Evolutionary conservation across 2,113 vertebrate species (phyloP), one percentile per base, ranked within the genome.

Genomic region (Sinocyclocheilus anophthalmus): DNA sequence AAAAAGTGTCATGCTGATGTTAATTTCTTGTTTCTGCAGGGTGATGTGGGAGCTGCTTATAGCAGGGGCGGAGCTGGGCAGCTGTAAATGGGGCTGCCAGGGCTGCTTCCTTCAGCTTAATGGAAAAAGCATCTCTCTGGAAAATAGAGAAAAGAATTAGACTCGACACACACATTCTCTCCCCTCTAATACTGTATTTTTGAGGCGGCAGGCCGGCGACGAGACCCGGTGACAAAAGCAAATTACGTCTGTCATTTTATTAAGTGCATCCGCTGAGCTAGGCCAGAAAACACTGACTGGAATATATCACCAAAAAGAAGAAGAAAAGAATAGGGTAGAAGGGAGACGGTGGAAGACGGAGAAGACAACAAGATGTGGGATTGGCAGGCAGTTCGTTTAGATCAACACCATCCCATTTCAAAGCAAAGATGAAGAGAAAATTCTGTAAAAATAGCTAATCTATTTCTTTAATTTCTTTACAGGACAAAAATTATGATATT

Each of bases 201-300:
- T 98, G 97, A 98, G 97, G 95, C 94, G 92, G 95, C 94, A 92
- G 97, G 95, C 96, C 93, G 93, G 94, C 94, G 96, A 96, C 95
- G 94, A 96, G 91, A 92, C 96, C 96, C 93, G 96, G 97, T 97
- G 97, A 98, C 97, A 98, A 98, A 99, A 96, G 96, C 96, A 98
- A 99, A 99, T 99, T 97, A 97, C 96, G 97, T 95, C 97, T 99
- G 98, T 98, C 97, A 98, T 98, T 98, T 98, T 98, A 99, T 99
- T 99, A 99, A 98, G 97, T 96, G 95, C 95, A 97, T 97, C 96
- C 96, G 94, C 96, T 96, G 96, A 96, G 96, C 96, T 96, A 96
- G 96, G 88, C 88, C 93, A 89, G 90, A 88, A 89, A 84, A 90
- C 88, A 94, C 96, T 92, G 96, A 96, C 95, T 97, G 96, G 96